Conservation (phyloP, 2,888 invertebrate species). For the Dendrolimus houi region DNA sequence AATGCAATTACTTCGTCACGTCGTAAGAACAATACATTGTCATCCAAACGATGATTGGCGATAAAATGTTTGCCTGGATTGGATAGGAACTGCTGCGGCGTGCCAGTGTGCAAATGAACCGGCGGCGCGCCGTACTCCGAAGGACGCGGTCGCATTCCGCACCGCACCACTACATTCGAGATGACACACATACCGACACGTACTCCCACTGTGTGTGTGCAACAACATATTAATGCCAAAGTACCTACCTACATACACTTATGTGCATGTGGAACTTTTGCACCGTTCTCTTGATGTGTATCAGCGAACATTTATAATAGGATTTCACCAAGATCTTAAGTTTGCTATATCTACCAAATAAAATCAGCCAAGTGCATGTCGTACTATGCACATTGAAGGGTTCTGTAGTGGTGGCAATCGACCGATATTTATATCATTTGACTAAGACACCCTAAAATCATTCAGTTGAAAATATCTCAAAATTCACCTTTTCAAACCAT, state of each 20-base stretch:
- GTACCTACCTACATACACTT: constrained; percentile 25
- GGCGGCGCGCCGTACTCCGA: constrained; percentile 60
- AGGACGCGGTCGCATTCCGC: constrained; percentile 74
- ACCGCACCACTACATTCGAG: constrained; percentile 52
- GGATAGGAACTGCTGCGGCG: constrained; percentile 45
- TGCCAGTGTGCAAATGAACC: constrained; percentile 69
- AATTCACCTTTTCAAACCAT: too few species aligned
- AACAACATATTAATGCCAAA: constrained; percentile 38
- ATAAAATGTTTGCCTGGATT: constrained; percentile 48
- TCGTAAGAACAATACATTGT: constrained; percentile 24
- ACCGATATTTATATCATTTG: too few species aligned
- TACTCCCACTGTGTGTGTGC: constrained; percentile 22
- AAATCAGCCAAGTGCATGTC: too few species aligned
- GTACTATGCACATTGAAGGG: too few species aligned
- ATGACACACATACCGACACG: constrained; percentile 65
- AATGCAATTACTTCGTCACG: neutral
- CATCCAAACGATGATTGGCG: constrained; percentile 53
- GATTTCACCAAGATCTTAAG: too few species aligned
- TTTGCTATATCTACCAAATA: too few species aligned
- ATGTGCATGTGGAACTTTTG: constrained; percentile 41
- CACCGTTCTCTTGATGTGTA: constrained; percentile 16
- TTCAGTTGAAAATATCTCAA: too few species aligned
- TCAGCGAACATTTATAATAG: neutral
- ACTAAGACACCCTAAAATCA: too few species aligned
- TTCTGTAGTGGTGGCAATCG: too few species aligned